These are phyloP conservation scores for Chrysogorgia sp. DNA, from an alignment of 92 coral and sea anemone species.

Conservation along the genomic window DNA sequence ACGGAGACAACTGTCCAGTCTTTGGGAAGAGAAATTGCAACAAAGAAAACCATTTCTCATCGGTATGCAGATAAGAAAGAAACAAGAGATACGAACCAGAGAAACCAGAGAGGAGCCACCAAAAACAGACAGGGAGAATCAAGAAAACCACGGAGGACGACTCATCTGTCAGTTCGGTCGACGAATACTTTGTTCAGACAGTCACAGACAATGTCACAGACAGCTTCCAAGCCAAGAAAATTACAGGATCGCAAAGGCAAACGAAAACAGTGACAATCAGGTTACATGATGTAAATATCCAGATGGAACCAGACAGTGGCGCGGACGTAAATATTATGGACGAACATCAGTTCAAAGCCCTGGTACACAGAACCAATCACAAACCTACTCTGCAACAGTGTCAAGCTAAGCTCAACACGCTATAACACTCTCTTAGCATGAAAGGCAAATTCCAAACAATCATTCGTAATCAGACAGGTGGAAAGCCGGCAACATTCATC, in stretches of 20 bases:
- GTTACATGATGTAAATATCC: slow-evolving; percentile 64
- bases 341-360: slow-evolving; percentile 48
- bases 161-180: slow-evolving; percentile 60
- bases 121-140: neutral
- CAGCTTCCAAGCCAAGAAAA: slow-evolving; percentile 47
- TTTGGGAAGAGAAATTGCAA: slow-evolving; percentile 21
- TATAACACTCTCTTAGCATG: slow-evolving; percentile 49
- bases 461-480: slow-evolving; percentile 47
- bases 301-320: slow-evolving; percentile 68
- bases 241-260: slow-evolving; percentile 11
- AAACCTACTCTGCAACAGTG: slow-evolving; percentile 33
- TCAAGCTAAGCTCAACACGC: slow-evolving; percentile 42
- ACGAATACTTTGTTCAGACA: slow-evolving; percentile 56
- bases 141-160: slow-evolving; percentile 40
- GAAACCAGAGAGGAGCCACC: neutral
- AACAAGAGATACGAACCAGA: neutral
- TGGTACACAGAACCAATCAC: slow-evolving; percentile 27
- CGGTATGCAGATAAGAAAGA: slow-evolving; percentile 20
- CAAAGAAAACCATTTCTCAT: slow-evolving; percentile 21
- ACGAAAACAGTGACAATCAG: slow-evolving; percentile 56
- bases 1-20: slow-evolving; percentile 15
- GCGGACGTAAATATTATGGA: slow-evolving; percentile 72
- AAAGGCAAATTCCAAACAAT: slow-evolving; percentile 41
- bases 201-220: slow-evolving; percentile 32
- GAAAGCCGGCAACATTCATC: slow-evolving; percentile 48